These are phyloP conservation scores for Aphaenogaster floridana DNA, from an alignment of 1,140 invertebrate genomes.

Conservation along the genomic window DNA sequence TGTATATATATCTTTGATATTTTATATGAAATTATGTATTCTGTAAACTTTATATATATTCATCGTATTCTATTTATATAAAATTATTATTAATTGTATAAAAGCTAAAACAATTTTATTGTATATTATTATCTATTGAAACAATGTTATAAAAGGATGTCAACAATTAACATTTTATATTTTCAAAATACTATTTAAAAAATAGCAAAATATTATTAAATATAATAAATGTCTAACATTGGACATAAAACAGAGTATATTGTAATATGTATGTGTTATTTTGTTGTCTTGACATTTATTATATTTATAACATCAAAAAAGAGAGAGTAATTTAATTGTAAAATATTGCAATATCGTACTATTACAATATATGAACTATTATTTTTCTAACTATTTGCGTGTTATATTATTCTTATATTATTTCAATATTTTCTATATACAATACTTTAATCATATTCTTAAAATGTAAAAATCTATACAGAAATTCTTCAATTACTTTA, in stretches of 20 bases:
- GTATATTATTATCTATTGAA: constrained; percentile 39
- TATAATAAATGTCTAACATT: constrained; percentile 67
- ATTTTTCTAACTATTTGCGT: constrained; percentile 17
- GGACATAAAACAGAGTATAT: constrained; percentile 24
- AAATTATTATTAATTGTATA: constrained; percentile 31
- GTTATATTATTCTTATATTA: constrained; percentile 39
- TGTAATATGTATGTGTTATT: constrained; percentile 14
- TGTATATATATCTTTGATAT: constrained; percentile 42
- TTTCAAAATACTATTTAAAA: constrained; percentile 11
- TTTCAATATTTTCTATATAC: constrained; percentile 16
- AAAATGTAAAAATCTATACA: constrained; percentile 36
- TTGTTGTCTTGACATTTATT: constrained; percentile 9
- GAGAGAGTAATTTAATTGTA: background rate
- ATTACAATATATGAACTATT: constrained; percentile 30
- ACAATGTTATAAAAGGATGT: background rate
- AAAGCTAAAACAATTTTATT: constrained; percentile 52
- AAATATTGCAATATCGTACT: constrained; percentile 21
- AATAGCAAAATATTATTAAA: constrained; percentile 57
- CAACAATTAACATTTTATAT: constrained; percentile 2
- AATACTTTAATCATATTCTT: constrained; percentile 27
- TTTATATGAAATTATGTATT: constrained; percentile 57
- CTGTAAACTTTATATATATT: background rate
- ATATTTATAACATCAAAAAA: background rate
- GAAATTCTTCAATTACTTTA: constrained; percentile 14
- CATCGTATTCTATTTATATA: constrained; percentile 34